Evolutionary conservation across 1,140 invertebrate genomes (phyloP).

Genomic region (Hypsibius dujardini): DNA sequence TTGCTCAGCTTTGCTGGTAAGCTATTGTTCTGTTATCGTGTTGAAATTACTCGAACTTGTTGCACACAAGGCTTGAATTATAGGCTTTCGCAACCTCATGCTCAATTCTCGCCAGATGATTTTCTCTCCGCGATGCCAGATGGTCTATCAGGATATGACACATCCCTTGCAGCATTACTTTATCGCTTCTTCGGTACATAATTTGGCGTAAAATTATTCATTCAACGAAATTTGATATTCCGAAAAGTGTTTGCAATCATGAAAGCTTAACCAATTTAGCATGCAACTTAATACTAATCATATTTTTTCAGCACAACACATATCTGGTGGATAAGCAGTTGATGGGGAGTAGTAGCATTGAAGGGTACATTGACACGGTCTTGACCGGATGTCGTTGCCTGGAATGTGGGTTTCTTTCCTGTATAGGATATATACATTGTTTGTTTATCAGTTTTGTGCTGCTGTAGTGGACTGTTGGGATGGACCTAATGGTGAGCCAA

Average conservation of each 20-base stretch:
- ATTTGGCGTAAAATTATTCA: background rate
- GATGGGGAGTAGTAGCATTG: constrained; percentile 14
- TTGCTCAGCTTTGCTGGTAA: constrained; percentile 27
- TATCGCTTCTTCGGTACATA: constrained; percentile 29
- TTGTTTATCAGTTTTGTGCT: background rate
- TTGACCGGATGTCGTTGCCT: constrained; percentile 16
- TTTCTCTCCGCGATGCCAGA: background rate
- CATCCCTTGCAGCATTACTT: constrained; percentile 46
- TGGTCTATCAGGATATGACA: constrained; percentile 44
- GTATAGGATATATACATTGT: background rate
- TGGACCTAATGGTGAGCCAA: constrained; percentile 39
- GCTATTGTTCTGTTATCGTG: too few species aligned
- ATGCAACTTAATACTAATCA: constrained; percentile 33
- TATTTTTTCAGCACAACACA: constrained; percentile 32
- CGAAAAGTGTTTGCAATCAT: too few species aligned
- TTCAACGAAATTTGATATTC: too few species aligned
- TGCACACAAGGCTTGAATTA: too few species aligned
- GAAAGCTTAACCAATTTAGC: too few species aligned
- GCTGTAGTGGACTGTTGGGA: constrained; percentile 28
- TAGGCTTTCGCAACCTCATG: background rate
- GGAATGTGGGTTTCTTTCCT: background rate
- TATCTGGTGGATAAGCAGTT: constrained; percentile 17
- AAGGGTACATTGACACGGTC: constrained; percentile 14
- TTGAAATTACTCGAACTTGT: too few species aligned
- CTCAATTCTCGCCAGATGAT: background rate